Conservation (phyloP, 2,888 invertebrate genomes). For the Drosophila histrio region DNA sequence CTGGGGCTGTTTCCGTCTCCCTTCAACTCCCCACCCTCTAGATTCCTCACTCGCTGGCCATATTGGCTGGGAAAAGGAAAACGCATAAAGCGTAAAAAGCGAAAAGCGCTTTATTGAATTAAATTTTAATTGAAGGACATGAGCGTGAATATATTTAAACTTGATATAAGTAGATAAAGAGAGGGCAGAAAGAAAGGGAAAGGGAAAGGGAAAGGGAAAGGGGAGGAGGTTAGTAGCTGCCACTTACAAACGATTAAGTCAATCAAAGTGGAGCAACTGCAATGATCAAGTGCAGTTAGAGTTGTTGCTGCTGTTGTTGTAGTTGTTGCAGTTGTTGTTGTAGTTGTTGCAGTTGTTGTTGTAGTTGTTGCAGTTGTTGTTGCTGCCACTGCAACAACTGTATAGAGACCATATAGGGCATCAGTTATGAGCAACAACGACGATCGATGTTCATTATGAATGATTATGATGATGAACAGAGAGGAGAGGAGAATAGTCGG, state of each 20-base stretch:
- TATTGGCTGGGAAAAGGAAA: slow-evolving; percentile 49
- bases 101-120: slow-evolving; percentile 72
- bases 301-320: not conserved
- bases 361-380: slow-evolving; percentile 1
- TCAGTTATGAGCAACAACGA: slow-evolving; percentile 50
- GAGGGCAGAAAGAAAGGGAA: not conserved
- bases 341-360: not conserved
- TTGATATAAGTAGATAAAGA: not conserved
- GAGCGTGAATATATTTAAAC: slow-evolving; percentile 61
- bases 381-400: slow-evolving; percentile 43
- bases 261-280: slow-evolving; percentile 26
- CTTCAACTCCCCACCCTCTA: not conserved
- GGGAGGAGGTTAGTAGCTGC: not conserved
- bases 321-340: slow-evolving; percentile 9
- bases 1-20: slow-evolving; percentile 21
- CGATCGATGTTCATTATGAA: slow-evolving; percentile 67
- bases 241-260: slow-evolving; percentile 39
- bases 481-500: not conserved
- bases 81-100: slow-evolving; percentile 25
- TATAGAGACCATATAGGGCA: slow-evolving; percentile 47
- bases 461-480: slow-evolving; percentile 66
- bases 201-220: not conserved
- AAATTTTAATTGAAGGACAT: slow-evolving; percentile 76
- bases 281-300: slow-evolving; percentile 35
- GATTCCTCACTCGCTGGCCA: slow-evolving; percentile 19